These are phyloP conservation scores for Ctenopoma multispine DNA, from an alignment of 2,797 vertebrate species.

Conservation along the genomic window DNA sequence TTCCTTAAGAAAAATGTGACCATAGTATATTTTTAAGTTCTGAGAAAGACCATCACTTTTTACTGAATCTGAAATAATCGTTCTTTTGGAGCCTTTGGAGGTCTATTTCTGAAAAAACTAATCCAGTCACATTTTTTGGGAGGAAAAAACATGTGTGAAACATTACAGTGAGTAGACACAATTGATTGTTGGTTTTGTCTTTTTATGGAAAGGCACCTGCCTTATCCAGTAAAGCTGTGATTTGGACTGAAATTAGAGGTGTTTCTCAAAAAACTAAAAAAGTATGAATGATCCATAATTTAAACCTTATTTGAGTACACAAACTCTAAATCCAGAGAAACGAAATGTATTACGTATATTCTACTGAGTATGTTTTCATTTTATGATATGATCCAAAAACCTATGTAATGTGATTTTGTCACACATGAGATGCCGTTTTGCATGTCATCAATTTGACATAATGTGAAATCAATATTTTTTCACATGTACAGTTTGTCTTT, in stretches of 20 bases:
- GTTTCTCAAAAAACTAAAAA: not conserved
- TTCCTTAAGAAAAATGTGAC: too few relatives aligned
- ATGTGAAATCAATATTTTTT: too few relatives aligned
- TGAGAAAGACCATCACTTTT: not conserved
- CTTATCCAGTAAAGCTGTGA: conserved; percentile 1
- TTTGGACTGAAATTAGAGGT: conserved; percentile 5
- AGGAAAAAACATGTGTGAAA: too few relatives aligned
- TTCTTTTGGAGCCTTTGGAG: too few relatives aligned
- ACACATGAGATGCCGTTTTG: not conserved
- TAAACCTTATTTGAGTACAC: not conserved
- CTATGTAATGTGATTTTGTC: not conserved
- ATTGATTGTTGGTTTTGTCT: not conserved
- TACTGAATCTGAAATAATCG: not conserved
- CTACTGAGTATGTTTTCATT: not conserved
- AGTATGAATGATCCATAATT: not conserved
- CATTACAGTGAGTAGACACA: not conserved
- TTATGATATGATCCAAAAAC: not conserved
- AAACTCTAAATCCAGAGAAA: not conserved
- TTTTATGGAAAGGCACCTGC: too few relatives aligned
- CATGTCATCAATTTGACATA: too few relatives aligned
- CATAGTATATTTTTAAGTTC: too few relatives aligned
- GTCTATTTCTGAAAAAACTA: too few relatives aligned
- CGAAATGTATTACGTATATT: not conserved
- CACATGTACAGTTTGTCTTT: too few relatives aligned
- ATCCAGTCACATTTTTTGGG: too few relatives aligned